Base-by-base conservation (phyloP, 2,888 invertebrate genomes). In the Myopa testacea region DNA sequence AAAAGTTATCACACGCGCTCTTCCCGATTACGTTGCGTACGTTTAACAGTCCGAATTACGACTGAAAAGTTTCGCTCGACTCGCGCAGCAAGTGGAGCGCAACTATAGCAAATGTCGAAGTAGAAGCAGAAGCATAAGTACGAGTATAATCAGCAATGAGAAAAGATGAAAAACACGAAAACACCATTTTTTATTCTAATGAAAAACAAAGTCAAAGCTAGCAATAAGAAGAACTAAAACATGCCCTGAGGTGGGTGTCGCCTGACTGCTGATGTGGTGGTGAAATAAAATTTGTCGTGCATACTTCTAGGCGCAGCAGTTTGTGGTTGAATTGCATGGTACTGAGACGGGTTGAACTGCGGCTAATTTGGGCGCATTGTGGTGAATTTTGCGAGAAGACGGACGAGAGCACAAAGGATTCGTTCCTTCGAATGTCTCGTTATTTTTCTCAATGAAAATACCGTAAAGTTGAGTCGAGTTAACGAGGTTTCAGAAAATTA, bases 1-100 rank as follows among this genome's bases (percentile, higher is more conserved):
- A 7, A 16, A 37, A 7, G 12, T 58, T 58, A 65, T 37, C 38
- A 37, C 65, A 62, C 62, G 62, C 62, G 34, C 65, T 34, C 65
- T 14, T 38, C 38, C 8, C 38, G 38, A 14, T 65, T 38, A 16
- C 65, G 87, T 84, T 85, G 85, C 84, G 86, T 84, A 81, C 84
- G 83, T 84, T 85, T 85, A 86, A 86, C 87, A 87, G 85, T 85
- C 86, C 84, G 85, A 87, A 85, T 82, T 83, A 84, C 85, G 86
- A 87, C 87, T 87, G 85, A 87, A 82, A 81, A 83, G 83, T 83
- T 84, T 80, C 69, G 14, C 75, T 45, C 38, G 50, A 12, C 65
- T 65, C 68, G 58, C 52, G 52, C 34, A 65, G 37, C 55, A 55
- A 67, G 65, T 74, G 65, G 69, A 69, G 26, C 50, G 26, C 50